phyloP scores from a whole-genome alignment of 2,113 vertebrate species.

The Natator depressus region DNA sequence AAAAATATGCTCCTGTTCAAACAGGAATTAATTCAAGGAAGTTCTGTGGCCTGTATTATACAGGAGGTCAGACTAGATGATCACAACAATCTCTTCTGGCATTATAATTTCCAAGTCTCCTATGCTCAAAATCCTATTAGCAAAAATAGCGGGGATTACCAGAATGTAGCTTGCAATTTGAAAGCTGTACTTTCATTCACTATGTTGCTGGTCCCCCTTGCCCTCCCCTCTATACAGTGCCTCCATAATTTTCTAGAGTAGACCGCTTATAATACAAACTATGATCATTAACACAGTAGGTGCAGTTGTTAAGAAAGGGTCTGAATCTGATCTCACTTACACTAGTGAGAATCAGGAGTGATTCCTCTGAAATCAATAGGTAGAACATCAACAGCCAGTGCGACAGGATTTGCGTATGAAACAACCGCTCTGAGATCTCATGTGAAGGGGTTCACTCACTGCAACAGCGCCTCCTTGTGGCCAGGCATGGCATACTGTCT shows the following conservation, averaged over 20 bases:
- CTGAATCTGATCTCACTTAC: background rate
- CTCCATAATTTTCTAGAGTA: conserved; percentile 61
- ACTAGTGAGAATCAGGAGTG: conserved; percentile 48
- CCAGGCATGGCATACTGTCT: too few relatives aligned
- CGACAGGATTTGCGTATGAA: background rate
- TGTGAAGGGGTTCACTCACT: background rate
- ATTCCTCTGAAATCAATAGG: conserved; percentile 61
- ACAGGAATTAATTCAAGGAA: background rate
- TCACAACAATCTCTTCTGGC: background rate
- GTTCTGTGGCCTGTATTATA: background rate
- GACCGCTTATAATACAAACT: conserved; percentile 31
- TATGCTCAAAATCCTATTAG: background rate
- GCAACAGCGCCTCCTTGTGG: too few relatives aligned
- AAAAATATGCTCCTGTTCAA: too few relatives aligned
- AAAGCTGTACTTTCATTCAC: conserved; percentile 42
- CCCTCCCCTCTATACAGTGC: conserved; percentile 37
- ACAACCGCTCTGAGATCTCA: background rate
- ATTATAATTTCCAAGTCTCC: background rate
- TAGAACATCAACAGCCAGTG: background rate
- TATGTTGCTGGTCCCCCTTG: conserved; percentile 15
- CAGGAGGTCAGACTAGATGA: background rate
- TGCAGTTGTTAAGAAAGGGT: conserved; percentile 62
- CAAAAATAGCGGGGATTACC: background rate
- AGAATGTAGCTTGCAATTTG: conserved; percentile 29
- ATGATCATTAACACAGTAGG: conserved; percentile 67